phyloP scores from a whole-genome alignment of 35 echinoderm and acorn worm species.

The Diadema setosum region DNA sequence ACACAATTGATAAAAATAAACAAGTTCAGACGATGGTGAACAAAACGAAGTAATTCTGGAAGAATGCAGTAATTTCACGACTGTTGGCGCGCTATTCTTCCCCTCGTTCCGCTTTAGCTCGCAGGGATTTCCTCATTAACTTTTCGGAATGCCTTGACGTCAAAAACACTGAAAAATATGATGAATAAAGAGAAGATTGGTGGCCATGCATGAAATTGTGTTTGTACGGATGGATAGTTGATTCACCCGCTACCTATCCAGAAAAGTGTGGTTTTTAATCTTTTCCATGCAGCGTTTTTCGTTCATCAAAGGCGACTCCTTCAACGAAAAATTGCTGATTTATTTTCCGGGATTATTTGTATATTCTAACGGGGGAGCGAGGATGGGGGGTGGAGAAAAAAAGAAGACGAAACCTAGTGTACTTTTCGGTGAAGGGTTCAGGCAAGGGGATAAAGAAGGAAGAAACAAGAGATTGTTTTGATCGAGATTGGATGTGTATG shows the following conservation, averaged over 20 bases:
- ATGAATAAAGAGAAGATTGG: conserved; percentile 16
- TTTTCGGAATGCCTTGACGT: conserved; percentile 7
- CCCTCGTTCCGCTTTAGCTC: background rate
- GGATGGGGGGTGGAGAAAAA: background rate
- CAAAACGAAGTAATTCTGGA: background rate
- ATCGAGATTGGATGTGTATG: background rate
- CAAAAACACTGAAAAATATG: background rate
- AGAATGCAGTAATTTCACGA: conserved; percentile 26
- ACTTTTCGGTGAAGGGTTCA: background rate
- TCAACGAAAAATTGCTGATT: conserved; percentile 21
- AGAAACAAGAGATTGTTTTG: conserved; percentile 8
- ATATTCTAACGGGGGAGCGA: background rate
- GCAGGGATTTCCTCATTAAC: conserved; percentile 12
- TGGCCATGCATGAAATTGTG: conserved; percentile 32
- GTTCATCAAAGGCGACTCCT: background rate
- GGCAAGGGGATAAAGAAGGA: background rate
- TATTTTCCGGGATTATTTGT: conserved; percentile 27
- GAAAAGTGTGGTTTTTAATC: conserved; percentile 4
- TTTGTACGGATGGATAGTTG: conserved; percentile 20
- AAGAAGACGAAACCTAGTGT: too few relatives aligned
- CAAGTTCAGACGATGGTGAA: background rate
- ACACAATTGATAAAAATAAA: background rate
- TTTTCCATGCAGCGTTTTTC: conserved; percentile 1
- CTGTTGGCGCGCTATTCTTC: background rate
- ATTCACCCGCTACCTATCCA: background rate